These are phyloP conservation scores for Eupeodes corollae DNA, from an alignment of 1,140 invertebrate species.

Conservation along the genomic window DNA sequence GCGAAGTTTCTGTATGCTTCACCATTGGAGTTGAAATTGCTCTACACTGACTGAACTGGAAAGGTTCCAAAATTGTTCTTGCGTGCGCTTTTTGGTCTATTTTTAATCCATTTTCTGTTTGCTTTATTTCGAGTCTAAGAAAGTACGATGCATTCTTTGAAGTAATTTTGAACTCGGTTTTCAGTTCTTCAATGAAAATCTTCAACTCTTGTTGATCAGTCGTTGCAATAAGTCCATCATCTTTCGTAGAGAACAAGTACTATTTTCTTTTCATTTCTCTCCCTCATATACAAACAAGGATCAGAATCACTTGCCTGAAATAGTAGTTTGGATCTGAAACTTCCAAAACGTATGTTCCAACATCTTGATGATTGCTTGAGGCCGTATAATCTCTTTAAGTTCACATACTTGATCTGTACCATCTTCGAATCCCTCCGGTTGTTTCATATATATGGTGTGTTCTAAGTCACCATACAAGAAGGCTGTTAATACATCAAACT, in stretches of 20 bases:
- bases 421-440: conserved; percentile 29
- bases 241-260: conserved; percentile 32
- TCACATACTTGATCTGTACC: conserved; percentile 15
- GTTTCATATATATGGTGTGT: conserved; percentile 37
- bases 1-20: conserved; percentile 14
- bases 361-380: conserved; percentile 38
- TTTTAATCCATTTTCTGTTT: conserved; percentile 27
- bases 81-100: no score
- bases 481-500: conserved; percentile 14
- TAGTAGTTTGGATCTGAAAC: conserved; percentile 16
- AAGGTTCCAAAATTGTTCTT: no score
- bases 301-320: conserved; percentile 27
- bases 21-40: conserved; percentile 26
- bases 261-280: conserved; percentile 9
- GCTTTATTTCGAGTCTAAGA: conserved; percentile 25
- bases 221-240: conserved; percentile 34
- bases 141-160: conserved; percentile 15
- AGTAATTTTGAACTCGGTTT: conserved; percentile 20
- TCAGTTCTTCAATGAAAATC: no score
- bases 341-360: conserved; percentile 17
- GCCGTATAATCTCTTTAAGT: conserved; percentile 37
- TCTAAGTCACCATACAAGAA: conserved; percentile 36
- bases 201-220: conserved; percentile 9
- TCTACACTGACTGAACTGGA: conserved; percentile 31
- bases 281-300: conserved; percentile 23